These are phyloP conservation scores for Ambastaia sidthimunki DNA, from an alignment of 2,797 vertebrate species.

Conservation along the genomic window DNA sequence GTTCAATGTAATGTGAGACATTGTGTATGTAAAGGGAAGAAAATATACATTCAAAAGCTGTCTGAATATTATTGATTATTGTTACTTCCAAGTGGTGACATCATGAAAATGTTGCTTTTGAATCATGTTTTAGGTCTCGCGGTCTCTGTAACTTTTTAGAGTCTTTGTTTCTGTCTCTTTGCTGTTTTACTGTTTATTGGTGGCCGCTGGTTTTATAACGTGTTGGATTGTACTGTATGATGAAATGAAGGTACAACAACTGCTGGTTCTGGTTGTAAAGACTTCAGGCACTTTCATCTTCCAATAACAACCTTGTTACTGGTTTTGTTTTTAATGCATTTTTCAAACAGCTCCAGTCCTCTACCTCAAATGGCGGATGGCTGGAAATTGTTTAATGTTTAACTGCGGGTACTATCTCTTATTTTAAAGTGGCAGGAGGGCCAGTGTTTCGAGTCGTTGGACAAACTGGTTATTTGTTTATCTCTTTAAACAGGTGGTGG, in stretches of 20 bases:
- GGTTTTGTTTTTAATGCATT: constrained; percentile 31
- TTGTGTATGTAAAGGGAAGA: too few relatives aligned
- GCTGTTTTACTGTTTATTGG: background rate
- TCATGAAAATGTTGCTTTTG: too few relatives aligned
- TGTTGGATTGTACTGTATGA: background rate
- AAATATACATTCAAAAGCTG: too few relatives aligned
- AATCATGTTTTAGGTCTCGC: too few relatives aligned
- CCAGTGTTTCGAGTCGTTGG: background rate
- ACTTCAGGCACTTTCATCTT: constrained; percentile 22
- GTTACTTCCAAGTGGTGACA: too few relatives aligned
- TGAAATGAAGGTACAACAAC: background rate
- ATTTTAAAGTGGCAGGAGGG: background rate
- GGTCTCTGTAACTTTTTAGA: too few relatives aligned
- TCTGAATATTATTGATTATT: too few relatives aligned
- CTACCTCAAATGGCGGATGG: background rate
- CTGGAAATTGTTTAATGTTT: background rate
- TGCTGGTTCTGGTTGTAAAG: constrained; percentile 1
- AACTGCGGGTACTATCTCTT: background rate
- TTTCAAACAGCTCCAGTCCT: background rate
- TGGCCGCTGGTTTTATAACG: background rate
- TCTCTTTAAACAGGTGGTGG: background rate
- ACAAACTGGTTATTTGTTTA: background rate
- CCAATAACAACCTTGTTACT: constrained; percentile 2
- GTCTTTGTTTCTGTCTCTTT: too few relatives aligned
- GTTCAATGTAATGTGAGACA: too few relatives aligned